A percentile compares a stretch with the other conserved stretches of the same genome.
phyloP scores from a whole-genome alignment of 1,140 invertebrate species.

The Choristoneura fumiferana region DNA sequence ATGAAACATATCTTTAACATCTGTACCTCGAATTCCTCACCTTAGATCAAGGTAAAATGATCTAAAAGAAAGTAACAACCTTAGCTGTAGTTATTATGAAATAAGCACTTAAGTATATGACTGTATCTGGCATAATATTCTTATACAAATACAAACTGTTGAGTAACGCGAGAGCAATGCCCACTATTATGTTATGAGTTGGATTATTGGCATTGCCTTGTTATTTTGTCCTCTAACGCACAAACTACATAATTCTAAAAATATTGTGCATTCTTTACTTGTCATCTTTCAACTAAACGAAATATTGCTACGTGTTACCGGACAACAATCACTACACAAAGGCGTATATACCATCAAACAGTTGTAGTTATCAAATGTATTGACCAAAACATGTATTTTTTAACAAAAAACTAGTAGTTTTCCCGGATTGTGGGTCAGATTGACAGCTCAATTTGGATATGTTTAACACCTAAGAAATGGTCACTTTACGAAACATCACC shows the following conservation, averaged over 20 bases:
- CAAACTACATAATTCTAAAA: conserved; percentile 74
- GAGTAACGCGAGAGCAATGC: conserved; percentile 27
- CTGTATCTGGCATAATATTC: conserved; percentile 1
- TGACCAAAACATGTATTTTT: conserved; percentile 41
- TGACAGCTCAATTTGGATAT: conserved; percentile 66
- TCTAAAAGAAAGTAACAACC: conserved; percentile 47
- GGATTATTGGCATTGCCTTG: conserved; percentile 38
- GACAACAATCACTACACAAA: conserved; percentile 5
- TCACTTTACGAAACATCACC: conserved; percentile 58
- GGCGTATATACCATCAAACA: background rate
- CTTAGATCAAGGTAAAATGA: conserved; percentile 2
- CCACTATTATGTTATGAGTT: conserved; percentile 18
- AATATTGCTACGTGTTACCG: conserved; percentile 16
- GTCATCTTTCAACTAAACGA: conserved; percentile 52
- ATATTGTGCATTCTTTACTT: conserved; percentile 69
- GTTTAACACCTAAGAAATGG: conserved; percentile 67
- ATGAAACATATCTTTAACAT: too few species aligned
- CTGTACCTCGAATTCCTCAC: background rate
- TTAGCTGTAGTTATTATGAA: conserved; percentile 9
- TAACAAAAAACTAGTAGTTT: conserved; percentile 51
- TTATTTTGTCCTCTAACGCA: conserved; percentile 63
- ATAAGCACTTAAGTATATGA: conserved; percentile 10
- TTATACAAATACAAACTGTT: conserved; percentile 9
- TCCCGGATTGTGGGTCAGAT: conserved; percentile 77
- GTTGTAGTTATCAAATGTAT: background rate